Evolutionary conservation across 2,113 vertebrate species (phyloP).

Genomic region (Dicaeum eximium): DNA sequence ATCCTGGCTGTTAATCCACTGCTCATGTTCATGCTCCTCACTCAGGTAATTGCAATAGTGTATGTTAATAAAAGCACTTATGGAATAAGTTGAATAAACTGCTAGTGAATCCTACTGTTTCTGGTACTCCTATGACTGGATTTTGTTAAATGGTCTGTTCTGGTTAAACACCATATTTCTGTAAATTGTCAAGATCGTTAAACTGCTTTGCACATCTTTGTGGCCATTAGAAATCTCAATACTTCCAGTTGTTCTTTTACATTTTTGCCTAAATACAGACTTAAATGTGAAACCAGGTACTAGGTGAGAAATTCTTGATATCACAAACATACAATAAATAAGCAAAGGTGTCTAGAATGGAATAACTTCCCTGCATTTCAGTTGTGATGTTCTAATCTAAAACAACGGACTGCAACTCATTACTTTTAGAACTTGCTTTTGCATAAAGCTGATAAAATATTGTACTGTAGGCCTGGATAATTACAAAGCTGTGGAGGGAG

Average conservation of each 20-base stretch:
- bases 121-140: not conserved
- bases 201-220: not conserved
- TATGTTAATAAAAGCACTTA: not conserved
- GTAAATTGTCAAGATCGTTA: not conserved
- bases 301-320: not conserved
- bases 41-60: not conserved
- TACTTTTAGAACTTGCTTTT: not conserved
- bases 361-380: not conserved
- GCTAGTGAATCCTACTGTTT: not conserved
- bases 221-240: not conserved
- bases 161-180: rapidly evolving
- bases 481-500: not conserved
- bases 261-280: not conserved
- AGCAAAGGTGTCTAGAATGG: not conserved
- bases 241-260: not conserved
- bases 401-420: not conserved
- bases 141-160: not conserved
- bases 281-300: not conserved
- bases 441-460: not conserved
- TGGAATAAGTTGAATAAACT: not conserved
- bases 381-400: not conserved
- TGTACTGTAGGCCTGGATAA: not conserved
- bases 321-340: not conserved
- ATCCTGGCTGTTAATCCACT: not conserved
- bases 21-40: not conserved